These are phyloP conservation scores for Cantharis rustica DNA, from an alignment of 2,888 invertebrate genomes.

Conservation along the genomic window DNA sequence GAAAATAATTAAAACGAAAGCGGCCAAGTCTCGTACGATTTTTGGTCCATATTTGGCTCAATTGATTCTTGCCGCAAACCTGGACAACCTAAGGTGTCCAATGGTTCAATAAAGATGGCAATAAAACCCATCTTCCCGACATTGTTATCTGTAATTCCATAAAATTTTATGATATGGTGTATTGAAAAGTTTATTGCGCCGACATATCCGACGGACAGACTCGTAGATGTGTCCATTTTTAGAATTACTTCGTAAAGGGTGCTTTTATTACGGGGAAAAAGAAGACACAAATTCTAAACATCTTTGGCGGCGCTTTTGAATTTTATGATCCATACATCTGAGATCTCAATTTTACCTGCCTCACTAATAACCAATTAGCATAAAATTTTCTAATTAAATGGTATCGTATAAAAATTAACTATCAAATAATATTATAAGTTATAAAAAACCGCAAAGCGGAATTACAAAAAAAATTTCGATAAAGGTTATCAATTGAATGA, in stretches of 20 bases:
- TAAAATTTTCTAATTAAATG: neutral
- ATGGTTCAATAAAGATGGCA: constrained; percentile 22
- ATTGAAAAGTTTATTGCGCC: constrained; percentile 41
- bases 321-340: constrained; percentile 13
- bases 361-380: neutral
- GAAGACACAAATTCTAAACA: constrained; percentile 16
- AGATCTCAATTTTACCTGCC: neutral
- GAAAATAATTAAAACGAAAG: neutral
- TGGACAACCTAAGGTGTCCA: constrained; percentile 16
- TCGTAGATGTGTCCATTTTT: constrained; percentile 16
- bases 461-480: too few species aligned
- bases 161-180: constrained; percentile 40
- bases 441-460: too few species aligned
- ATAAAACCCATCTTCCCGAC: constrained; percentile 31
- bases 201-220: constrained; percentile 24
- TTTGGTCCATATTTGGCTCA: neutral
- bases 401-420: neutral
- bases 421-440: neutral
- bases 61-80: constrained; percentile 12
- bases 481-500: neutral
- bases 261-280: constrained; percentile 24
- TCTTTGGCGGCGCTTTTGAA: constrained; percentile 20
- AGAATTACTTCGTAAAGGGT: constrained; percentile 23
- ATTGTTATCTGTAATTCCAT: constrained; percentile 42
- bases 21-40: neutral